Evolutionary conservation across 2,113 vertebrate species (phyloP).

Genomic region (Sprattus sprattus): DNA sequence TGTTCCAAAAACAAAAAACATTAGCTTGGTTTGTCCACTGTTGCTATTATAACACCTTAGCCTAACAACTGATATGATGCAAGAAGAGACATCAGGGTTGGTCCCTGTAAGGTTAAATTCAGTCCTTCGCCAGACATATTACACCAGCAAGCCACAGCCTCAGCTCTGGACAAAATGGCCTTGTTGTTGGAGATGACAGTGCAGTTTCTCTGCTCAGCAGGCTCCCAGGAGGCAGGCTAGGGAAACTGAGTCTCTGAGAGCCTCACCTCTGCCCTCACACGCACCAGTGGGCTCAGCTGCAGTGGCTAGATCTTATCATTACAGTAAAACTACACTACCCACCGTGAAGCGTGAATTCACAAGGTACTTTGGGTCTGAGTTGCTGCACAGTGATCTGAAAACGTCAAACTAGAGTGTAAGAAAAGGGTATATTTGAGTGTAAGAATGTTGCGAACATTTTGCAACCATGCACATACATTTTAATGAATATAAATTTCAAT

Average conservation of each 20-base stretch:
- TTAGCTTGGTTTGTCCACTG: not conserved
- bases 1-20: not conserved
- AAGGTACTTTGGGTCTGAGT: not conserved
- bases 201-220: conserved; percentile 48
- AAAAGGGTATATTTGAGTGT: not conserved
- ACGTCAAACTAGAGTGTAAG: not conserved
- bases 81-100: not conserved
- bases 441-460: no score
- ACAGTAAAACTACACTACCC: conserved; percentile 2
- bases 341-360: not conserved
- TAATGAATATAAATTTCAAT: no score
- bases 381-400: not conserved
- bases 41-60: not conserved
- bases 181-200: conserved; percentile 53
- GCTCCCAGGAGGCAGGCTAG: conserved; percentile 2
- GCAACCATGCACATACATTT: no score
- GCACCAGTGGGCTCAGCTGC: conserved; percentile 14
- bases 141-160: conserved; percentile 31
- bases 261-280: conserved; percentile 17
- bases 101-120: conserved; percentile 31
- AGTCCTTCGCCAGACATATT: conserved; percentile 33
- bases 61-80: no score
- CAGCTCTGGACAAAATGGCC: conserved; percentile 51
- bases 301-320: conserved; percentile 1
- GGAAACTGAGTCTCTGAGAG: conserved; percentile 16